Evolutionary conservation across 2,797 vertebrate species (phyloP), one percentile per base, ranked within the genome.

Genomic region (Sebastes oblongus): DNA sequence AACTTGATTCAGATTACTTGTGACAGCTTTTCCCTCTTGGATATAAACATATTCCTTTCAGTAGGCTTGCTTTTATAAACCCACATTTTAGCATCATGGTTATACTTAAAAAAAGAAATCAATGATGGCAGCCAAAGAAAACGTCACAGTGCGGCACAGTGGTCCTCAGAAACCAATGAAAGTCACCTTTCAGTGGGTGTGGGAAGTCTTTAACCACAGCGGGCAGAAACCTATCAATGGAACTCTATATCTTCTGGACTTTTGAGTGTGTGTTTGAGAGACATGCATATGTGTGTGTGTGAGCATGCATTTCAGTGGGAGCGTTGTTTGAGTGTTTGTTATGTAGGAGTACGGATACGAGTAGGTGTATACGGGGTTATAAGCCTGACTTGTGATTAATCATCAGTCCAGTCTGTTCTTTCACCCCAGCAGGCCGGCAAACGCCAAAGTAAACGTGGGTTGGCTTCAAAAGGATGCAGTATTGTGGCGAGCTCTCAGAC

Each of bases 181-280:
- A 89, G 92, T 90, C 68, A 62, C 88, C 93, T 91, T 94, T 94
- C 86, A 93, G 86, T 50, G 62, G 72, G 73, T 60, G 85, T 71
- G 76, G 76, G 75, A 76, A 85, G 76, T 66, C 62, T 71, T 72
- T n/a, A 32, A 58, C 83, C 82, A 73, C 71, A 14, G 73, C 4
- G 11, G 72, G 77, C 20, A 60, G 65, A 80, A 36, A 52, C 66
- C 0, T 60, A 84, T 94, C 90, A 95, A 94, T 92, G 88, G 86
- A 55, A 60, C 86, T 91, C 89, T 94, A 75, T 93, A 83, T 70
- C 68, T 76, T 27, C 77, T 64, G 29, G 69, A 54, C 50, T 7
- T 73, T 30, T 75, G 20, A 77, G 85, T 72, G 59, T 87, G 67
- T 81, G 60, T 79, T 81, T 86, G n/a, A 77, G 66, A 75, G 54